Base-by-base conservation (phyloP, 2,888 invertebrate genomes). In the Machimus atricapillus region DNA sequence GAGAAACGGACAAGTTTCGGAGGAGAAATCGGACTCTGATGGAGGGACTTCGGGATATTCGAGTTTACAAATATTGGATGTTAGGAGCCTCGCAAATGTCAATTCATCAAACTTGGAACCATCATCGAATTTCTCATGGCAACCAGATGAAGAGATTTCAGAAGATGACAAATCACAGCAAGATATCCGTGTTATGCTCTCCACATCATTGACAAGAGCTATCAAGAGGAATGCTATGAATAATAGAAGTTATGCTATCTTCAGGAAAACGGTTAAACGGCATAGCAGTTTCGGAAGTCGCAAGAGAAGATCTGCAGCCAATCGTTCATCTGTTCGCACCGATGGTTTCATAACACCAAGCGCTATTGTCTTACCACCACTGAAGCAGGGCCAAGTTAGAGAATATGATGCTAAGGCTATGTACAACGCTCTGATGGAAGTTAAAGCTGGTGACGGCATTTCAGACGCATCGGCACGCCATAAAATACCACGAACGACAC, bases 1-100 rank as follows among this genome's bases (percentile, higher is more conserved):
- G 9, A 66, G 66, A 23, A 66, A 19, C 8, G 89, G 78, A 88
- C 88, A 34, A 87, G 87, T 77, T 19, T 31, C 66, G 1, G 66
- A 66, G 3, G 66, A 66, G 14, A 66, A 66, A 23, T 66, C 66
- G 0, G 66, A 66, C 9, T 66, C 66, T 27, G 66, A 66, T 12
- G 23, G 12, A 66, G 66, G 23, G 12, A 66, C 19, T 12, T 66
- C 66, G 9, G 19, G 66, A 1, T 23, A 14, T 27, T 66, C 66
- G 27, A 66, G 52, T 8, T 19, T 66, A 23, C 66, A 66, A 66
- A 66, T 66, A 23, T 9, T 19, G 1, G 66, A 66, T 66, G 66
- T 66, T 9, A 66, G 66, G 27, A 66, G 66, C 2, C 66, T 66
- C 2, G 66, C 66, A 27, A 27, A 66, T 0, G 19, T 6, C 12